Conservation (phyloP, 2,113 vertebrate species). For the Platycercus adscitus region DNA sequence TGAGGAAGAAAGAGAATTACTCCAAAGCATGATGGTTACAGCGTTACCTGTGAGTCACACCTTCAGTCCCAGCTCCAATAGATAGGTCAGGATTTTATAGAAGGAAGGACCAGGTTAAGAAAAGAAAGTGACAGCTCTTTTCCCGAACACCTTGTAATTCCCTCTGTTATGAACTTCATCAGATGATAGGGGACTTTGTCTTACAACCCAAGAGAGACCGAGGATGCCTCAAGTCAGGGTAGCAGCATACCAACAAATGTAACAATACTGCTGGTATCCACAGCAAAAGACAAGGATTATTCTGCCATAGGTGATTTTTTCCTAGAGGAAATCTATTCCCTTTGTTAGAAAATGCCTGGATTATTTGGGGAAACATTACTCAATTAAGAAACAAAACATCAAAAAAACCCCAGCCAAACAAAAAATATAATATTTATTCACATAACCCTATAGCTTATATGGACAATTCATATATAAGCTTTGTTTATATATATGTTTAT, state of each 20-base stretch:
- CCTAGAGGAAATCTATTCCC: background rate
- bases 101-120: background rate
- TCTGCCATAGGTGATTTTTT: background rate
- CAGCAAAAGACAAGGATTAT: background rate
- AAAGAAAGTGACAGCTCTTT: background rate
- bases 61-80: background rate
- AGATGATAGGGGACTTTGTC: background rate
- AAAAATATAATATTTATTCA: background rate
- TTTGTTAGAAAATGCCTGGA: background rate
- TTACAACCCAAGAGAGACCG: background rate
- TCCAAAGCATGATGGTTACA: background rate
- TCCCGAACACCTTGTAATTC: background rate
- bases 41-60: background rate
- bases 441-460: background rate
- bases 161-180: background rate
- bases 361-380: background rate
- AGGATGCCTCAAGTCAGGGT: background rate
- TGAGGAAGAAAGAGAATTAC: background rate
- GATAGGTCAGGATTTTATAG: background rate
- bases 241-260: background rate
- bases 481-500: background rate
- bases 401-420: fast-evolving
- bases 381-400: background rate
- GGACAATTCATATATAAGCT: background rate
- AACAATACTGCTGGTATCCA: background rate